Evolutionary conservation across 2,113 vertebrate species (phyloP).

Genomic region (Formicarius rufipectus): DNA sequence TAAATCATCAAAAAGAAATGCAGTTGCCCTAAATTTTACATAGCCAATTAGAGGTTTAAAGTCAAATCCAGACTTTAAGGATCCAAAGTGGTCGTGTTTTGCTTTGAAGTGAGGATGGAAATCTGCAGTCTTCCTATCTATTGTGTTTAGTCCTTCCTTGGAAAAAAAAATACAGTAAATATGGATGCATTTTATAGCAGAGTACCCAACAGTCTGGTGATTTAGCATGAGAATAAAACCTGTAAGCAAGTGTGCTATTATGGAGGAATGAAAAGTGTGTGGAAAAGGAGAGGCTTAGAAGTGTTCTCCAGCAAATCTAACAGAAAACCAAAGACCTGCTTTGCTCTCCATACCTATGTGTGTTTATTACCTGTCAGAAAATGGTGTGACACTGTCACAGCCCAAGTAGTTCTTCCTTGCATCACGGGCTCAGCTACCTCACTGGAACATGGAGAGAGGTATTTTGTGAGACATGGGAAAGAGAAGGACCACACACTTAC

Average conservation of each 20-base stretch:
- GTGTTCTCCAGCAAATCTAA: neutral
- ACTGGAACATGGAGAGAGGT: neutral
- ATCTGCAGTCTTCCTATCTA: neutral
- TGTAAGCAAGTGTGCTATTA: neutral
- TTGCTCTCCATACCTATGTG: accelerated
- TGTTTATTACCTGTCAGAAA: accelerated
- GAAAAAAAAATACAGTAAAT: neutral
- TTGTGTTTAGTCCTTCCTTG: neutral
- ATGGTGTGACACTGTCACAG: neutral
- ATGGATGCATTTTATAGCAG: neutral
- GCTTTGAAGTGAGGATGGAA: neutral
- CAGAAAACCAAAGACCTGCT: neutral
- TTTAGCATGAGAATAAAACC: neutral
- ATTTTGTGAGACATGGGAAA: neutral
- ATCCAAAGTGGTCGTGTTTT: neutral
- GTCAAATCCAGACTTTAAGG: neutral
- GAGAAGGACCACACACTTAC: accelerated
- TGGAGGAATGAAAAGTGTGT: neutral
- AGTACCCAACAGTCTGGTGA: neutral
- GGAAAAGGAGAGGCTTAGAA: neutral
- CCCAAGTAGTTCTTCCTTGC: neutral
- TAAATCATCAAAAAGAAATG: neutral
- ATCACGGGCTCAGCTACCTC: neutral
- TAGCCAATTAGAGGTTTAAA: neutral
- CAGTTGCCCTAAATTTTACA: neutral